Evolutionary conservation across 2,113 vertebrate genomes (phyloP).

Genomic region (Rhea pennata): DNA sequence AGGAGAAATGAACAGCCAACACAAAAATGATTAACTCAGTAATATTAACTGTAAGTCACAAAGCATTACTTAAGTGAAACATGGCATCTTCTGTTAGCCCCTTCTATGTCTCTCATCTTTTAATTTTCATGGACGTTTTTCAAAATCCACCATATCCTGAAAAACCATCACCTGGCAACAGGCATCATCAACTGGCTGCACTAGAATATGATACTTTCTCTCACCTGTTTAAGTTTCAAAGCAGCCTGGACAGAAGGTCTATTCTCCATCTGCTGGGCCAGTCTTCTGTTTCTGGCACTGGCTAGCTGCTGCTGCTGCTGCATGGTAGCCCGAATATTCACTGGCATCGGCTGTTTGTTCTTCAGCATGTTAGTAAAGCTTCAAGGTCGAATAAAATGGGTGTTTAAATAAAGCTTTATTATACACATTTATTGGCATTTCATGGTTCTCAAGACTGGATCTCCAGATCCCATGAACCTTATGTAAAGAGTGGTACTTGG

Average conservation of each 20-base stretch:
- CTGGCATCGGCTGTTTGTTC: conserved; percentile 98
- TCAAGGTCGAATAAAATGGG: conserved; percentile 92
- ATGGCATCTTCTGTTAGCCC: neutral
- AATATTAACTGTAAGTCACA: neutral
- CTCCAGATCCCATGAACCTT: conserved; percentile 80
- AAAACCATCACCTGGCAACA: neutral
- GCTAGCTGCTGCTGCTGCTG: conserved; percentile 96
- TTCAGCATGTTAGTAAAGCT: conserved; percentile 99
- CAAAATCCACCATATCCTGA: neutral
- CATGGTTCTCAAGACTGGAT: conserved; percentile 77
- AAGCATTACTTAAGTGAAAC: neutral
- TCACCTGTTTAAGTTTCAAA: conserved; percentile 97
- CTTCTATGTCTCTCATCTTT: neutral
- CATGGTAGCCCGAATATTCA: conserved; percentile 97
- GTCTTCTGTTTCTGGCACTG: conserved; percentile 96
- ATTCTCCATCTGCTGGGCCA: conserved; percentile 99
- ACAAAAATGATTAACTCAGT: neutral
- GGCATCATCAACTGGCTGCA: neutral
- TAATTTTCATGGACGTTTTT: neutral
- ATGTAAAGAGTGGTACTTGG: conserved; percentile 71
- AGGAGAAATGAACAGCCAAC: conserved; percentile 38
- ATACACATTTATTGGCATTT: conserved; percentile 82
- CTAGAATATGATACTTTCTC: conserved; percentile 7
- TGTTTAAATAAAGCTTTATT: conserved; percentile 83
- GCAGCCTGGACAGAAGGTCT: conserved; percentile 97